Base-by-base conservation (phyloP, 2,888 invertebrate genomes). In the Ischnus inquisitorius region DNA sequence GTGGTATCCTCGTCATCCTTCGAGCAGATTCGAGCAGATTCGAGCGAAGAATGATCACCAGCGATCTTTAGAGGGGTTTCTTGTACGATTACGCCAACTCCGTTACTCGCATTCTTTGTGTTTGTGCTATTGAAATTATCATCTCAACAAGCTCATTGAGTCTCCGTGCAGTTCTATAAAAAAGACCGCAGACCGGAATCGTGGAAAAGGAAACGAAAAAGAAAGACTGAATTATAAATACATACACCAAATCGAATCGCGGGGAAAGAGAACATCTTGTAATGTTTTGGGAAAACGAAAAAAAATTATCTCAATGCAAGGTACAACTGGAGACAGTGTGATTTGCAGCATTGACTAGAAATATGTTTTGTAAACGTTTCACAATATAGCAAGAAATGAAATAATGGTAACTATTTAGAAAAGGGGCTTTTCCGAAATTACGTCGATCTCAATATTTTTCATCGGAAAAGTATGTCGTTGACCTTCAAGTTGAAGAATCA, bases 111-210 rank as follows among this genome's bases (percentile, higher is more conserved):
- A 16, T 51, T 54, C 39, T 41, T 39, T 34, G 65, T 34, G 39
- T 67, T 25, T 3, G 19, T 25, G 19, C 39, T 67, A 65, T 72
- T 72, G 41, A 72, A 79, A 81, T 84, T 78, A 82, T 54, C 82
- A 72, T 82, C 62, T 82, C 68, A 82, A 84, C 82, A 82, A 67
- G 78, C 75, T 84, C 82, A 82, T 82, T 79, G 81, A 80, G 43
- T 77, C 69, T 41, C 74, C 74, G 77, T 74, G 68, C 60, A 34
- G 48, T 3, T 12, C 41, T 28, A 65, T 51, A 51, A 43, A 25
- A 76, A 48, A 10, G 41, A 78, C 43, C 41, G 75, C 51, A n/a
- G n/a, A n/a, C n/a, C 19, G 51, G 28, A 43, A 48, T 67, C 28
- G 48, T 12, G 19, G 19, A 51, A 34, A 46, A 5, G 46, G 19